Conservation (phyloP, 2,797 vertebrate species). For the Anabas testudineus region DNA sequence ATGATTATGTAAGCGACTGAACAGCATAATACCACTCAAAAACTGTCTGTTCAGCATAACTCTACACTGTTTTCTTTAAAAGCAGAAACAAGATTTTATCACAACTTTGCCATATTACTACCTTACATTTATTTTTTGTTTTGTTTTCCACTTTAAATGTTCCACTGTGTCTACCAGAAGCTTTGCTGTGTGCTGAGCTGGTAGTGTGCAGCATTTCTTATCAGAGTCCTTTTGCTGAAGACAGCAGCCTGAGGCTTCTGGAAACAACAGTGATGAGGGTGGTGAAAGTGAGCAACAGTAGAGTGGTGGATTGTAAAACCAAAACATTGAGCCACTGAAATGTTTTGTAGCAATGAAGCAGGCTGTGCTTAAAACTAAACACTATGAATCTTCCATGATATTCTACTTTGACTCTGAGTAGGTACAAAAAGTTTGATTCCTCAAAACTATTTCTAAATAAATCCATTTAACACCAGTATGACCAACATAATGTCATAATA, state of each 20-base stretch:
- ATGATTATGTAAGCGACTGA: no score
- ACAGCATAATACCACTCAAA: no score
- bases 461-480: no score
- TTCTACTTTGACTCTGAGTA: background rate
- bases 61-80: background rate
- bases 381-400: background rate
- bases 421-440: background rate
- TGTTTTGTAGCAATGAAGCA: background rate
- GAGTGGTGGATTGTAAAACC: background rate
- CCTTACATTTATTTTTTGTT: background rate
- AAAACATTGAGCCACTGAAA: background rate
- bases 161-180: background rate
- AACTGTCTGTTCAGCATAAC: background rate
- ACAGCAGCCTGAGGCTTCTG: background rate
- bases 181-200: background rate
- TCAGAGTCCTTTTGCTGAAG: background rate
- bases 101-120: no score
- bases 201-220: background rate
- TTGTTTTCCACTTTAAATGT: no score
- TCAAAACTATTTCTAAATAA: background rate
- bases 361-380: background rate
- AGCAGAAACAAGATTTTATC: background rate
- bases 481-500: background rate
- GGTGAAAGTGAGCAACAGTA: background rate
- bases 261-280: background rate